A percentile compares a stretch with the other conserved stretches of the same genome.
Conservation (phyloP, 2,888 invertebrate species). For the Apamea sordens region DNA sequence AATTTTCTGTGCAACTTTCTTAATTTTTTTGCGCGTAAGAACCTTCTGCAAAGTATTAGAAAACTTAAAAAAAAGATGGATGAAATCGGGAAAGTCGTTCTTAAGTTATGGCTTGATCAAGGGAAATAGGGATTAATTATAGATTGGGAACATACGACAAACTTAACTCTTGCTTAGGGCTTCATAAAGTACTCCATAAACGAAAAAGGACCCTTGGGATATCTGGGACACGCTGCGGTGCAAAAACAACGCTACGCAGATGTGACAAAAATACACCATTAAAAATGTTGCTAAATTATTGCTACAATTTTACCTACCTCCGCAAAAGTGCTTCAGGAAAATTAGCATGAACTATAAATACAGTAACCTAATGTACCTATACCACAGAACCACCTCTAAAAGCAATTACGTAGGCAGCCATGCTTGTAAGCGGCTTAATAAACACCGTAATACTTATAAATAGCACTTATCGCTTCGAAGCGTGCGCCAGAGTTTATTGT, state of each 20-base stretch:
- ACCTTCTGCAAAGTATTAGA: too few relatives aligned
- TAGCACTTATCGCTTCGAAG: slow-evolving; percentile 56
- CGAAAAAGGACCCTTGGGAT: not conserved
- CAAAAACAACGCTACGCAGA: not conserved
- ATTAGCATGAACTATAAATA: slow-evolving; percentile 10
- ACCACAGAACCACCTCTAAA: not conserved
- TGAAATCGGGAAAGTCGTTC: too few relatives aligned
- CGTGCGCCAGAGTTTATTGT: slow-evolving; percentile 49
- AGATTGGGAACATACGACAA: too few relatives aligned
- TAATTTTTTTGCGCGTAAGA: too few relatives aligned
- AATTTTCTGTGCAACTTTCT: too few relatives aligned
- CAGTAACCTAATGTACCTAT: slow-evolving; percentile 5
- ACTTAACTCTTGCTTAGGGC: too few relatives aligned
- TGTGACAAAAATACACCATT: not conserved
- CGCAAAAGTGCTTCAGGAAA: slow-evolving; percentile 27
- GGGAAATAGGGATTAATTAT: too few relatives aligned
- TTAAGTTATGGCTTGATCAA: too few relatives aligned
- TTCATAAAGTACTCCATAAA: not conserved
- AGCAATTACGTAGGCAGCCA: not conserved
- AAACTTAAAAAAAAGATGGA: too few relatives aligned
- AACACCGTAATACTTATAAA: slow-evolving; percentile 64
- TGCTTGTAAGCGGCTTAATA: slow-evolving; percentile 22
- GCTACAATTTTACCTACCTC: not conserved
- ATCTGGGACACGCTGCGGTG: not conserved
- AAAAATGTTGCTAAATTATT: not conserved